Conservation (phyloP, 1,140 invertebrate genomes). For the Ceratina australensis region DNA sequence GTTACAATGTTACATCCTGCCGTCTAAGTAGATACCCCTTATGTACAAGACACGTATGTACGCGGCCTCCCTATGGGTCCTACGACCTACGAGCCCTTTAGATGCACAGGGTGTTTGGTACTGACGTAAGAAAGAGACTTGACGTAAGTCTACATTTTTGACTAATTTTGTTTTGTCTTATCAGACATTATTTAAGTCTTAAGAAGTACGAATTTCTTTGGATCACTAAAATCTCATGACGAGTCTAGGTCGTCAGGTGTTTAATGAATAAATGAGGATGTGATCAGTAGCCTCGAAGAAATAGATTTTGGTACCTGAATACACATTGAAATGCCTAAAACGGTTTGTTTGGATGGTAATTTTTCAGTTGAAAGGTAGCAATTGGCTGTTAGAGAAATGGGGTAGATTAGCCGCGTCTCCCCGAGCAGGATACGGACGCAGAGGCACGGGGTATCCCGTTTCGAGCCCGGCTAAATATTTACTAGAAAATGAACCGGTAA, state of each 20-base stretch:
- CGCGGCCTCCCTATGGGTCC: conserved; percentile 22
- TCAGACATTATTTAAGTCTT: too few species aligned
- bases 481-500: conserved; percentile 35
- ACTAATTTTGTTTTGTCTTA: too few species aligned
- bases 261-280: too few species aligned
- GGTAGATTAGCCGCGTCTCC: background rate
- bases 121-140: background rate
- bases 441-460: conserved; percentile 15
- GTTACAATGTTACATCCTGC: conserved; percentile 44
- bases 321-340: too few species aligned
- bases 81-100: conserved; percentile 11
- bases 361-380: background rate
- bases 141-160: too few species aligned
- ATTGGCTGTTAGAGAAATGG: background rate
- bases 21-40: conserved; percentile 57
- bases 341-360: background rate
- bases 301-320: too few species aligned
- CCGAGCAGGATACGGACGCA: background rate
- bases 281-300: too few species aligned
- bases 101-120: background rate
- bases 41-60: conserved; percentile 4
- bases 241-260: too few species aligned
- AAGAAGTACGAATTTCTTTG: too few species aligned
- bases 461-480: conserved; percentile 20
- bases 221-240: too few species aligned